Percentiles rank a stretch among this genome's conserved stretches.
Conservation (phyloP, 2,888 invertebrate species). For the Andrena chrysosceles region DNA sequence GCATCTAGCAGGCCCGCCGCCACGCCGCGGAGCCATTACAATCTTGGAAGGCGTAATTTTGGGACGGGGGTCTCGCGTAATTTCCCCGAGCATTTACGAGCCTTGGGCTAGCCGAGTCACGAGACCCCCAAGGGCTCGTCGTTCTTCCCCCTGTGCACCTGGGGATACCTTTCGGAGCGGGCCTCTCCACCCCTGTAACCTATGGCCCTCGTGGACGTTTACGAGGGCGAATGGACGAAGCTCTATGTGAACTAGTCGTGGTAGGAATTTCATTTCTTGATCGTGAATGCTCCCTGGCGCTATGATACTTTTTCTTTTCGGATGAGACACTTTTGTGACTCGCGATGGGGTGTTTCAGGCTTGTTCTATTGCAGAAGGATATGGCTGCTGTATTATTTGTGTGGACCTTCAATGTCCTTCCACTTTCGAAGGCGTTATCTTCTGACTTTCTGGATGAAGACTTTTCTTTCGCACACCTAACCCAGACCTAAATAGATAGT, state of each 20-base stretch:
- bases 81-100: slow-evolving; percentile 74
- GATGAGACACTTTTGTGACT: too few species aligned
- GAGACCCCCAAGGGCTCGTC: slow-evolving; percentile 63
- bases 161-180: slow-evolving; percentile 49
- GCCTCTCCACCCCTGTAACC: slow-evolving; percentile 51
- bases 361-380: too few species aligned
- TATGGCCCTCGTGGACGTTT: slow-evolving; percentile 61
- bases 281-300: too few species aligned
- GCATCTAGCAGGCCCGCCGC: slow-evolving; percentile 46
- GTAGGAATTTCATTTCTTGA: not conserved
- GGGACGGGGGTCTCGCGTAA: slow-evolving; percentile 69
- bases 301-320: too few species aligned
- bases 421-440: too few species aligned
- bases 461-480: too few species aligned
- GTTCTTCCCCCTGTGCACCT: slow-evolving; percentile 57
- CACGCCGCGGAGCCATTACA: slow-evolving; percentile 65
- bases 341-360: too few species aligned
- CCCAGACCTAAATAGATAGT: too few species aligned
- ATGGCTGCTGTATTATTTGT: too few species aligned
- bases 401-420: too few species aligned
- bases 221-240: slow-evolving; percentile 65
- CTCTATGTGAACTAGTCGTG: slow-evolving; percentile 52
- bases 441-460: too few species aligned
- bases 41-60: slow-evolving; percentile 75
- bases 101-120: slow-evolving; percentile 50